These are phyloP conservation scores for Enteromius treurensis DNA, from an alignment of 2,797 vertebrate species.

Conservation along the genomic window DNA sequence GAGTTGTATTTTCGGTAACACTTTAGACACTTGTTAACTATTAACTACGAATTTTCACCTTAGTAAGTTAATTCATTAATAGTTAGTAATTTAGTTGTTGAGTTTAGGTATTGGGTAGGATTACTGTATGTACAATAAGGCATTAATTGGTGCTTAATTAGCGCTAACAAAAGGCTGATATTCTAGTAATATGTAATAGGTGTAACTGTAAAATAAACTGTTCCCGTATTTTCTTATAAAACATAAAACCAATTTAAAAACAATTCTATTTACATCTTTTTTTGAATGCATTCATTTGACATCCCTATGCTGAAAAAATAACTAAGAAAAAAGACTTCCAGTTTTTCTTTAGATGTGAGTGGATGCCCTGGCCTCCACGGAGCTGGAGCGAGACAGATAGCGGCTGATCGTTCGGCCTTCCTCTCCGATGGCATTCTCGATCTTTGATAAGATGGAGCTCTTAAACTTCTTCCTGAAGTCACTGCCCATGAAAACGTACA, in stretches of 20 bases:
- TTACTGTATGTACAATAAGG: too few species aligned
- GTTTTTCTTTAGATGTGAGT: slow-evolving; percentile 70
- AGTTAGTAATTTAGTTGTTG: too few species aligned
- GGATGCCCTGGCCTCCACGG: slow-evolving; percentile 72
- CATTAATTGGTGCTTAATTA: too few species aligned
- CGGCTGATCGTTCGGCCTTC: slow-evolving; percentile 83
- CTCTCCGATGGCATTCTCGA: slow-evolving; percentile 88
- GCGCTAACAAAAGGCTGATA: too few species aligned
- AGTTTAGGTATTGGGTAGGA: too few species aligned
- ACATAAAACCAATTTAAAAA: background rate
- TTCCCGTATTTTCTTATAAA: background rate
- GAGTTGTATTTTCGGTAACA: too few species aligned
- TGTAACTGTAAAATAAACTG: too few species aligned
- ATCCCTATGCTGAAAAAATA: background rate
- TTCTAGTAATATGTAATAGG: too few species aligned
- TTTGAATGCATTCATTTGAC: background rate
- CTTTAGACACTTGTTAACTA: too few species aligned
- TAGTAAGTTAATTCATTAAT: too few species aligned
- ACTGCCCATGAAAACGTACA: slow-evolving; percentile 93
- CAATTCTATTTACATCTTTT: background rate
- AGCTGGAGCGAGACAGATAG: slow-evolving; percentile 86
- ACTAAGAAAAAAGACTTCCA: background rate
- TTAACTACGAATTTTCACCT: too few species aligned
- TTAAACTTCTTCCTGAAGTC: slow-evolving; percentile 89
- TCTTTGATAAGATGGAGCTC: slow-evolving; percentile 83